Base-by-base conservation (phyloP, 2,113 vertebrate genomes). In the Thryonomys swinderianus region DNA sequence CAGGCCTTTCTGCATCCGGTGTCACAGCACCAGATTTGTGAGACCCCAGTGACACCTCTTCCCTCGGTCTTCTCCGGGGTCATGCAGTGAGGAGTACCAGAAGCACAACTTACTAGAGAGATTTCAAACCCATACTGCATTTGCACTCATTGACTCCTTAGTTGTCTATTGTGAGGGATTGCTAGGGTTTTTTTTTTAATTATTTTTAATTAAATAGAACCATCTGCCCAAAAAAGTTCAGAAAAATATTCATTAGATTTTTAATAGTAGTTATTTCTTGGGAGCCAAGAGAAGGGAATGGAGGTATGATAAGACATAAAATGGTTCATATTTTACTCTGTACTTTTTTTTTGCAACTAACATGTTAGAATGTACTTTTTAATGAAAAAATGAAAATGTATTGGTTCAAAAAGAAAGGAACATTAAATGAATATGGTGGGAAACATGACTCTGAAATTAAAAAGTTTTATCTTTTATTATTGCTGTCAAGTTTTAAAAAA, bases 401-500 rank as follows among this genome's bases (percentile, higher is more conserved):
- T 61, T 73, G 85, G 37, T 32, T 59, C 90, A 83, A 48, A 80
- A 57, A 90, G 55, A 95, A 95, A 14, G 11, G 73, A 90, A 45
- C 8, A 66, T 66, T 74, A 48, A 80, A 66, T 94, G 25, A 81
- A 80, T 84, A 82, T 40, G 13, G 53, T 85, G 25, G 61, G 73
- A 95, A 89, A 42, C 0, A 30, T 94, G 57, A 71, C 40, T 73
- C 88, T 55, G 40, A 92, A 80, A 86, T 76, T 83, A 80, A 85
- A 95, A 91, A 16, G 37, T 4, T 3, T 95, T 90, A 9, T 53
- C 14, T 90, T 85, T 94, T 91, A 73, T 69, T 76, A 32, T 55
- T 45, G 30, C 88, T 93, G 79, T 93, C 64, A 87, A 79, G 20
- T 96, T 96, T 93, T 69, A 69, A 67, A 48, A 91, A 89, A 21